Conservation (phyloP, 2,888 invertebrate genomes). For the Octodonta nipae region DNA sequence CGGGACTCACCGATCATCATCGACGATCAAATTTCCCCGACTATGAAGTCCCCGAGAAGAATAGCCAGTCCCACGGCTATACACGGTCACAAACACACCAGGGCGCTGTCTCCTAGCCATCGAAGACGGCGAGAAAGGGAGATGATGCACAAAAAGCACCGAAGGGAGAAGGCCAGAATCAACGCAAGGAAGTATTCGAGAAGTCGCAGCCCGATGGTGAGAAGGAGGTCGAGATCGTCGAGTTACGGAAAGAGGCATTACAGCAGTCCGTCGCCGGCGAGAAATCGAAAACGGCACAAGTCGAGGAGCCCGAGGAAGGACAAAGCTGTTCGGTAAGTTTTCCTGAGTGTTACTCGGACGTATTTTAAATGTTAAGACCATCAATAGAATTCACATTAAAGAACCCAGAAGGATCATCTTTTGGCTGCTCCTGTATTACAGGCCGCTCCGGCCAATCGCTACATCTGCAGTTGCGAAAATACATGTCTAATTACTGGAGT, state of each 20-base stretch:
- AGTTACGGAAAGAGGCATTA: conserved; percentile 38
- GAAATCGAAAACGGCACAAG: conserved; percentile 37
- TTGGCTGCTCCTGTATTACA: too few relatives aligned
- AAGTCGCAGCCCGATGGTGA: conserved; percentile 46
- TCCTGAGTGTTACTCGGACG: too few relatives aligned
- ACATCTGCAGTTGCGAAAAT: too few relatives aligned
- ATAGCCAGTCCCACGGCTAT: conserved; percentile 29
- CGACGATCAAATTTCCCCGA: conserved; percentile 21
- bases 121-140: conserved; percentile 33
- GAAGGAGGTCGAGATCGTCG: conserved; percentile 42
- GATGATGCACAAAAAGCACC: conserved; percentile 34
- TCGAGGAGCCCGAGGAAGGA: conserved; percentile 37
- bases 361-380: too few relatives aligned
- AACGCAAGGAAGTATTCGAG: conserved; percentile 35
- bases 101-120: conserved; percentile 29
- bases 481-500: too few relatives aligned
- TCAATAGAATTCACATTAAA: too few relatives aligned
- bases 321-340: conserved; percentile 20
- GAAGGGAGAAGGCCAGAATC: conserved; percentile 36
- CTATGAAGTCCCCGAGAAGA: conserved; percentile 28
- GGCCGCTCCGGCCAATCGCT: too few relatives aligned
- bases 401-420: too few relatives aligned
- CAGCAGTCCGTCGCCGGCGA: conserved; percentile 29
- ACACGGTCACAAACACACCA: conserved; percentile 22
- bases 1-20: conserved; percentile 24